Evolutionary conservation across 2,888 invertebrate species (phyloP), one percentile per base, ranked within the genome.

Genomic region (Ophion ellenae): DNA sequence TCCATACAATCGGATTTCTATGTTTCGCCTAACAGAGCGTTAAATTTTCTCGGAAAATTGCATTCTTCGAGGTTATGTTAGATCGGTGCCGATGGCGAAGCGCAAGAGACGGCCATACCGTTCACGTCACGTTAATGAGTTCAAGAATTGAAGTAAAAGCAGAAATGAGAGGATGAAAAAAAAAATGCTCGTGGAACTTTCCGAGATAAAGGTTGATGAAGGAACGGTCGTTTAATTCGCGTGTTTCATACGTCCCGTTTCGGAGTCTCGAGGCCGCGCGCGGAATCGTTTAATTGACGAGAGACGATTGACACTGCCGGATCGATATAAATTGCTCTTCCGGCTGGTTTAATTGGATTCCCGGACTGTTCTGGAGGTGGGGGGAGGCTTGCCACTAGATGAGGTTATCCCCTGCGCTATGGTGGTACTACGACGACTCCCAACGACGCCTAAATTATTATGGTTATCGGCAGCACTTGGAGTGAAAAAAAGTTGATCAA

Each of bases 241-340:
- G 66, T 47, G 59, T 71, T 59, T 57, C 20, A 78, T 75, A 24
- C 7, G 63, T 64, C 5, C n/a, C 64, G 47, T 70, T 73, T 28
- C 32, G 40, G 11, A 61, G n/a, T 36, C 61, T 73, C 83, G 78
- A 67, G 78, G 71, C 71, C 78, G 59, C 17, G 53, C 74, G 59
- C 17, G 53, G 32, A 24, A 57, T 28, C 71, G 70, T 77, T 78
- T 69, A 78, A 85, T 81, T 78, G 78, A 70, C 63, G 78, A 47
- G 73, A 76, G 59, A 84, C 73, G 77, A 78, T 85, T 81, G 73
- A 69, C 73, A 67, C 74, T 69, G 78, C 66, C 64, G 64, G 64
- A 85, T 85, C 81, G 78, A 82, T 85, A 82, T 78, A 85, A 82
- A 81, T 85, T 82, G 78, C 53, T 63, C 81, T 85, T 85, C 78